These are phyloP conservation scores for Crossocerus cetratus DNA, from an alignment of 2,888 invertebrate genomes.

Conservation along the genomic window DNA sequence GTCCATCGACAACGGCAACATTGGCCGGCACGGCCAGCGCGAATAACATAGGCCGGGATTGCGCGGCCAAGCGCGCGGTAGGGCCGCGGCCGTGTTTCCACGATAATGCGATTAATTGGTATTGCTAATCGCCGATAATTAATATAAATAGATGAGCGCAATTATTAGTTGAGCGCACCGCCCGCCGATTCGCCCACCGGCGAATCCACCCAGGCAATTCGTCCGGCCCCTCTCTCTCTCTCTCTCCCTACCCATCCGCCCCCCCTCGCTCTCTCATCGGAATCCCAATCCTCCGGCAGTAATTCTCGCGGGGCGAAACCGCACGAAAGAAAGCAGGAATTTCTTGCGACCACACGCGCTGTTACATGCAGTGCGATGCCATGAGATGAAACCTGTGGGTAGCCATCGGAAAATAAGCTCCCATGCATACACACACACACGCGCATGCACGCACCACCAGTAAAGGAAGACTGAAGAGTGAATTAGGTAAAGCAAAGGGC, in stretches of 20 bases:
- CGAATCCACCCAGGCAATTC: slow-evolving; percentile 38
- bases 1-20: background rate
- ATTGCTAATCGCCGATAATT: slow-evolving; percentile 77
- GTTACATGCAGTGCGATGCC: no score
- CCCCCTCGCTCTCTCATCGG: background rate
- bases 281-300: no score
- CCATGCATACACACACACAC: no score
- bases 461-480: background rate
- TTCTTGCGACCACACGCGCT: no score
- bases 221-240: slow-evolving; percentile 36
- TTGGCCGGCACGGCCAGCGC: background rate
- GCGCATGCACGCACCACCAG: no score
- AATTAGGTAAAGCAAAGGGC: slow-evolving; percentile 44
- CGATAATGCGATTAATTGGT: slow-evolving; percentile 76
- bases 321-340: no score
- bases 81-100: slow-evolving; percentile 50
- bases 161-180: slow-evolving; percentile 69
- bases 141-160: slow-evolving; percentile 76
- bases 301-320: no score
- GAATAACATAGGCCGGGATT: slow-evolving; percentile 10
- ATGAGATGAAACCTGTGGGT: background rate
- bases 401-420: background rate
- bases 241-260: background rate
- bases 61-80: slow-evolving; percentile 15
- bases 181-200: slow-evolving; percentile 43